A percentile compares a stretch with the other conserved stretches of the same genome.
Conservation (phyloP, 2,797 vertebrate genomes). For the Tokudaia tokunoshimensis region DNA sequence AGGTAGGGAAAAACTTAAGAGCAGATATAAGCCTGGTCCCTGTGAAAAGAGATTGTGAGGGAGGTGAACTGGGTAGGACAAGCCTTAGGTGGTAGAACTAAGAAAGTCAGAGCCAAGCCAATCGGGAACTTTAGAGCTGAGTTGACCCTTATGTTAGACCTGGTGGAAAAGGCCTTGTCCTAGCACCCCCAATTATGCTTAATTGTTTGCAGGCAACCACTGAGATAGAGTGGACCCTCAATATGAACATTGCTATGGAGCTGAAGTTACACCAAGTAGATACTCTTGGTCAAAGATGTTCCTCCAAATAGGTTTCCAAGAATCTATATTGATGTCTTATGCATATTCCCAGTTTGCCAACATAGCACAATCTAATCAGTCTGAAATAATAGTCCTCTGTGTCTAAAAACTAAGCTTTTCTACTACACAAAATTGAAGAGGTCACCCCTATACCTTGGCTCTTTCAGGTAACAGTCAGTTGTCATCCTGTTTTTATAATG, state of each 20-base stretch:
- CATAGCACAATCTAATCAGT: conserved; percentile 9
- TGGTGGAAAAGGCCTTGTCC: not conserved
- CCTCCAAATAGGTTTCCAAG: conserved; percentile 26
- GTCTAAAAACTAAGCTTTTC: not conserved
- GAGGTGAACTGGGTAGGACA: not conserved
- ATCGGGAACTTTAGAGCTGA: not conserved
- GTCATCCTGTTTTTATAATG: not conserved
- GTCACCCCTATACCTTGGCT: no score
- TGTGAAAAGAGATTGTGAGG: not conserved
- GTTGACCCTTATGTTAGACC: not conserved
- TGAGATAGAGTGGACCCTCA: not conserved
- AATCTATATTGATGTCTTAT: not conserved
- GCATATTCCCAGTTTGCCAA: not conserved
- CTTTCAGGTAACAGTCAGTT: not conserved
- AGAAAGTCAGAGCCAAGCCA: not conserved
- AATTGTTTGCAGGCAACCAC: not conserved
- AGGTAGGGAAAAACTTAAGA: not conserved
- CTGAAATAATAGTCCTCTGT: conserved; percentile 13
- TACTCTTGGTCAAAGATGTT: conserved; percentile 25
- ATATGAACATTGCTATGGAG: not conserved
- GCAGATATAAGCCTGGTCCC: not conserved
- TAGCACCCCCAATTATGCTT: not conserved
- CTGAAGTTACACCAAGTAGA: conserved; percentile 16
- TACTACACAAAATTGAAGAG: not conserved
- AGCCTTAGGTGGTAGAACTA: not conserved